Evolutionary conservation across 2,888 invertebrate genomes (phyloP).

Genomic region (Onthophagus sagittarius): DNA sequence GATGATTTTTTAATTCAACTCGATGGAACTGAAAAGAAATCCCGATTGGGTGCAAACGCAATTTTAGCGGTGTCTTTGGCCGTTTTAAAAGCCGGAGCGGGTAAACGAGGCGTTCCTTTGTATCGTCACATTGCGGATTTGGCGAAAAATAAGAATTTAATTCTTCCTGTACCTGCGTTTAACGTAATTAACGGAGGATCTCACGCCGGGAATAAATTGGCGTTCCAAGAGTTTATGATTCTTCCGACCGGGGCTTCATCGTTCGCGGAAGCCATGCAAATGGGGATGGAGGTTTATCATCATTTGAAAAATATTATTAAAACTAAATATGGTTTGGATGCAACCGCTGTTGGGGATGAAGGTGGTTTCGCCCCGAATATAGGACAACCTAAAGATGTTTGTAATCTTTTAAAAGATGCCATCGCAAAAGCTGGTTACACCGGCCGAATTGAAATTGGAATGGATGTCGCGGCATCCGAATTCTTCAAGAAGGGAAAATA

Average conservation of each 20-base stretch:
- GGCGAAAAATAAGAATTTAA: constrained; percentile 84
- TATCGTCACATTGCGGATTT: constrained; percentile 89
- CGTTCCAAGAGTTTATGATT: constrained; percentile 62
- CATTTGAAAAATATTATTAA: constrained; percentile 94
- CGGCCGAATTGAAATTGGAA: constrained; percentile 92
- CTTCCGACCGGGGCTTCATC: constrained; percentile 70
- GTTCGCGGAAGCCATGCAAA: constrained; percentile 95
- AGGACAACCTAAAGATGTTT: constrained; percentile 88
- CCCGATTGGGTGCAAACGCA: constrained; percentile 94
- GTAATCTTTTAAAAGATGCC: constrained; percentile 78
- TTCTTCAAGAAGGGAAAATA: constrained; percentile 80
- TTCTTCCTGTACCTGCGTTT: constrained; percentile 96
- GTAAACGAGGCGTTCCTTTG: constrained; percentile 84
- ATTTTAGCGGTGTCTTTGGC: constrained; percentile 96
- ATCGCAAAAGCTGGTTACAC: constrained; percentile 92
- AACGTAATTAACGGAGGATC: constrained; percentile 99
- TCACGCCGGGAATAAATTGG: constrained; percentile 97
- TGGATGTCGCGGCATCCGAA: constrained; percentile 98
- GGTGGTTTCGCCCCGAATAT: constrained; percentile 99
- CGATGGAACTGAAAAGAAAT: constrained; percentile 98
- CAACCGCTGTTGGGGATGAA: constrained; percentile 95
- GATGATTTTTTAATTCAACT: constrained; percentile 82
- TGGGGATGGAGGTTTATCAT: constrained; percentile 94
- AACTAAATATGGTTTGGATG: constrained; percentile 88
- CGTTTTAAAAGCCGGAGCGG: constrained; percentile 96